Evolutionary conservation across 2,888 invertebrate genomes (phyloP).

Genomic region (Trichopria drosophilae): DNA sequence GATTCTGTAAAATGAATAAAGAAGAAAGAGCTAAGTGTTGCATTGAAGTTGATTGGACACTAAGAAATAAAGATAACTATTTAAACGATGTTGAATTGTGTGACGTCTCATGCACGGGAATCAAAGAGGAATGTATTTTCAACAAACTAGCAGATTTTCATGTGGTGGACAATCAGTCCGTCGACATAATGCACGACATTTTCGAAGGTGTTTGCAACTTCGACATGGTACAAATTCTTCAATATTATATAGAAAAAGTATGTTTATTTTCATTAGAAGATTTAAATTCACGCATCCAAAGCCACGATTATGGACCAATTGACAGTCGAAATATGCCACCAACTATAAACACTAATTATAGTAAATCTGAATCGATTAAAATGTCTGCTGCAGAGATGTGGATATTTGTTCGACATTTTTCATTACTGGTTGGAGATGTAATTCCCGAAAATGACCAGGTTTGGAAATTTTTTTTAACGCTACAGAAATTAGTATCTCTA

Average conservation of each 20-base stretch:
- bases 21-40: conserved; percentile 9
- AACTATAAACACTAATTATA: conserved; percentile 14
- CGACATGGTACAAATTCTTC: conserved; percentile 26
- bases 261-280: conserved; percentile 23
- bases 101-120: conserved; percentile 11
- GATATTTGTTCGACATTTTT: conserved; percentile 30
- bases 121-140: conserved; percentile 21
- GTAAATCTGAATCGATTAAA: conserved; percentile 21
- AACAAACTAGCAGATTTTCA: conserved; percentile 22
- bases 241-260: conserved; percentile 15
- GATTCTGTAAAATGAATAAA: conserved; percentile 23
- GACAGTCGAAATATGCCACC: conserved; percentile 23
- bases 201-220: conserved; percentile 10
- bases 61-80: conserved; percentile 20
- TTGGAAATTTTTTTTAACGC: conserved; percentile 26
- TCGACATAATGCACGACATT: conserved; percentile 24
- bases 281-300: conserved; percentile 25
- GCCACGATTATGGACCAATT: conserved; percentile 19
- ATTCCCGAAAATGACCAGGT: conserved; percentile 23
- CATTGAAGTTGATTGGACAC: conserved; percentile 13
- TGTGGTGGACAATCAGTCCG: conserved; percentile 16
- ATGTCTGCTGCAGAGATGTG: conserved; percentile 33
- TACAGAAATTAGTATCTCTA: conserved; percentile 23
- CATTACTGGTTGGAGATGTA: conserved; percentile 27
- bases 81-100: conserved; percentile 10